Conservation (phyloP, 2,888 invertebrate species). For the Coleophora flavipennella region DNA sequence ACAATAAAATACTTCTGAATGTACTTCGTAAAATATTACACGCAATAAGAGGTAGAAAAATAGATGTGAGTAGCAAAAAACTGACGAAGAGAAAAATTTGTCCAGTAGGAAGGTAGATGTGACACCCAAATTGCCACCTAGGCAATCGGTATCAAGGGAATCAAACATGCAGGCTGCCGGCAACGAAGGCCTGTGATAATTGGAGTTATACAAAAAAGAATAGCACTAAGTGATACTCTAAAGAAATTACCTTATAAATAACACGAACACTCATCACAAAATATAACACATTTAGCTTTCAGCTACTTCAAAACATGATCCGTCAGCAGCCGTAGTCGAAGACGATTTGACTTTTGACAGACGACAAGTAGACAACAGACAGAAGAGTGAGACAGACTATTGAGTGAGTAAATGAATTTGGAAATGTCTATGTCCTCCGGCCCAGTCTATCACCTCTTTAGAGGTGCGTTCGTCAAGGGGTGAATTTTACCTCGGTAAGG, state of each 20-base stretch:
- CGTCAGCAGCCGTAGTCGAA: conserved; percentile 39
- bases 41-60: not conserved
- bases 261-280: conserved; percentile 68
- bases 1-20: not conserved
- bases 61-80: not conserved
- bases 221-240: conserved; percentile 16
- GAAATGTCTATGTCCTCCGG: not conserved
- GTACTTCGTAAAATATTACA: not conserved
- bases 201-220: conserved; percentile 5
- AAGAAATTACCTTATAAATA: conserved; percentile 57
- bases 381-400: not conserved
- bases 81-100: conserved; percentile 21
- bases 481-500: too few relatives aligned
- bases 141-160: conserved; percentile 36
- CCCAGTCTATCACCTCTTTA: too few relatives aligned
- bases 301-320: conserved; percentile 68
- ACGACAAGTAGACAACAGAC: too few relatives aligned
- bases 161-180: conserved; percentile 8
- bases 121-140: conserved; percentile 65
- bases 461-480: too few relatives aligned
- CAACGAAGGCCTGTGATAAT: conserved; percentile 11
- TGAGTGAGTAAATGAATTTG: not conserved
- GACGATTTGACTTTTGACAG: too few relatives aligned
- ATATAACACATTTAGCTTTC: conserved; percentile 61
- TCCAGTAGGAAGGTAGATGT: conserved; percentile 31